Conservation (phyloP, 1,140 invertebrate species). For the Neodiprion virginianus region DNA sequence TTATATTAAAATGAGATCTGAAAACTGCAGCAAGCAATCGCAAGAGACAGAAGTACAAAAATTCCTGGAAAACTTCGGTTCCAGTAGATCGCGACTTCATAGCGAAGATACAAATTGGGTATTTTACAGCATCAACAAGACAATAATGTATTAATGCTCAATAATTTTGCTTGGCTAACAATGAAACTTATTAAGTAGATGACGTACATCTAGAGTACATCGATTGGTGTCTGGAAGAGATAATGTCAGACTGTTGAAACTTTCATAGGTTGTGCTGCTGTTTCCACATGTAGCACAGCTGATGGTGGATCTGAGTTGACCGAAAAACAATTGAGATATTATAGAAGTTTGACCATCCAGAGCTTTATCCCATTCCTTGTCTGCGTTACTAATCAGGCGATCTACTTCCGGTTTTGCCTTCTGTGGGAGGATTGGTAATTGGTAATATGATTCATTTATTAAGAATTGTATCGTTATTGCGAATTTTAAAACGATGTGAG, state of each 20-base stretch:
- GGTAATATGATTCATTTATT: conserved; percentile 16
- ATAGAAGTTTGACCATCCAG: conserved; percentile 77
- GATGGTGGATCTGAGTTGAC: conserved; percentile 86
- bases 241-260: conserved; percentile 88
- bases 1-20: too few species aligned
- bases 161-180: not conserved
- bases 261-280: conserved; percentile 86
- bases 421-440: conserved; percentile 30
- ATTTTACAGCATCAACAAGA: too few species aligned
- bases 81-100: too few species aligned
- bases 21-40: too few species aligned
- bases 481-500: not conserved
- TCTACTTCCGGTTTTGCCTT: conserved; percentile 33
- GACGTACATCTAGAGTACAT: conserved; percentile 74
- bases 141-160: too few species aligned
- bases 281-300: conserved; percentile 78
- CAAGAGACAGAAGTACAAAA: too few species aligned
- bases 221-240: conserved; percentile 74
- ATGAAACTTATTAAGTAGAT: conserved; percentile 6
- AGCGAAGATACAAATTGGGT: too few species aligned
- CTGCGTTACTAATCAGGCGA: conserved; percentile 51
- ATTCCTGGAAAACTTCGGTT: too few species aligned
- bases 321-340: conserved; percentile 85
- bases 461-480: not conserved
- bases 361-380: conserved; percentile 80